Evolutionary conservation across 2,113 vertebrate species (phyloP).

Genomic region (Trachemys scripta): DNA sequence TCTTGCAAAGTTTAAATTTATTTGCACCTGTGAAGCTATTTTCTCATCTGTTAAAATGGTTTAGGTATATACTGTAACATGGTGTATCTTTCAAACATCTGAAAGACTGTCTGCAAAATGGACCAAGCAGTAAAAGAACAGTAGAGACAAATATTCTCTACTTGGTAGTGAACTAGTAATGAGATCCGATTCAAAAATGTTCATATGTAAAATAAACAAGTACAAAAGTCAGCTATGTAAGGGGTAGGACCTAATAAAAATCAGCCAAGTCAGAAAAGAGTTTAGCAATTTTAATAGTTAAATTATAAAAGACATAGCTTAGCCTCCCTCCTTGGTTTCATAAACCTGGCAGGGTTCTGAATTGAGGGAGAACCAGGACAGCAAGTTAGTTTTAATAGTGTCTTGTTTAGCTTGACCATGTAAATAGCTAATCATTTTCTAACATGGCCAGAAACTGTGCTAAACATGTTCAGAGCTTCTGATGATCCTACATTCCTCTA

Average conservation of each 20-base stretch:
- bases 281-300: slow-evolving; percentile 40
- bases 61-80: slow-evolving; percentile 39
- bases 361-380: slow-evolving; percentile 6
- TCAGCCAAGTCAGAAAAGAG: slow-evolving; percentile 28
- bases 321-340: slow-evolving; percentile 43
- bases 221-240: neutral
- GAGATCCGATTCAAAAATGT: slow-evolving; percentile 40
- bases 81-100: slow-evolving; percentile 50
- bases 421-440: neutral
- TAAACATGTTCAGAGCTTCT: neutral
- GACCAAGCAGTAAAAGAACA: slow-evolving; percentile 55
- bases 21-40: slow-evolving; percentile 9
- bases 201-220: slow-evolving; percentile 28
- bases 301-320: slow-evolving; percentile 51
- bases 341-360: slow-evolving; percentile 39
- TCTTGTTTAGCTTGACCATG: neutral
- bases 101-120: slow-evolving; percentile 60
- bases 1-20: slow-evolving; percentile 40
- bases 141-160: slow-evolving; percentile 59
- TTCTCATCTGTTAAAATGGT: slow-evolving; percentile 24
- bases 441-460: neutral
- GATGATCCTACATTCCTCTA: neutral
- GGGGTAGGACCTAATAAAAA: slow-evolving; percentile 11
- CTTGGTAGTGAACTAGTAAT: slow-evolving; percentile 43
- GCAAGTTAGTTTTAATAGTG: neutral